Base-by-base conservation (phyloP, 2,113 vertebrate species). In the Morone saxatilis region DNA sequence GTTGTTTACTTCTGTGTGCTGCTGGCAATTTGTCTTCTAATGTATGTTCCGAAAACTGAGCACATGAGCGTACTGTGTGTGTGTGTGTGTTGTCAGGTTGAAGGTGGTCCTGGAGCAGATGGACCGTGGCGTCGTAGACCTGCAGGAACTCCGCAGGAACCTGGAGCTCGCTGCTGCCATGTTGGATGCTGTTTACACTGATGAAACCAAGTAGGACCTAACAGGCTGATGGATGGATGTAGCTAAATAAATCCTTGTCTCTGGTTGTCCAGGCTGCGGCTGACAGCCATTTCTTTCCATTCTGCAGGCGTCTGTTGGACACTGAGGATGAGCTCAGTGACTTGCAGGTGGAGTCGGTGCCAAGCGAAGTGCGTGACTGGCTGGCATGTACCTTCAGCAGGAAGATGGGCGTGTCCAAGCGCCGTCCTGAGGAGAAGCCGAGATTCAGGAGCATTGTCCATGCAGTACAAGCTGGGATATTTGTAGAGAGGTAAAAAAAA, bases 371-470 rank as follows among this genome's bases (percentile, higher is more conserved):
- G 7, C 96, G 98, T 19, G 98, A 99, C 76, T 99, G 98, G 98
- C 89, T 99, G 93, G 98, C 98, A 1, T 99, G 98, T 51, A 99
- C 98, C 2, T 99, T 99, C 93, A 99, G 97, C 0, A 95, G 97
- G 76, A 98, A 98, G 95, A 99, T 99, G 98, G 98, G 97, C 66
- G 95, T 99, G 93, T 95, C 94, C 45, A 97, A 96, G 90, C 97
- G 97, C 31, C 96, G 97, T 41, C 96, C 97, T 0, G 98, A 98
- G 86, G 98, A 99, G 92, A 99, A 99, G 80, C 98, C 98, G 3
- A 96, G 97, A 93, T 99, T 99, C 93, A 95, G 98, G 76, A 99
- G 97, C 94, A 99, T 99, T 43, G 98, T 99, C 7, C 98, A 99
- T 0, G 98, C 97, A 38, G 98, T 99, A 59, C 98, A 99, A 86